These are phyloP conservation scores for Alectura lathami DNA, from an alignment of 2,113 vertebrate species.

Conservation along the genomic window DNA sequence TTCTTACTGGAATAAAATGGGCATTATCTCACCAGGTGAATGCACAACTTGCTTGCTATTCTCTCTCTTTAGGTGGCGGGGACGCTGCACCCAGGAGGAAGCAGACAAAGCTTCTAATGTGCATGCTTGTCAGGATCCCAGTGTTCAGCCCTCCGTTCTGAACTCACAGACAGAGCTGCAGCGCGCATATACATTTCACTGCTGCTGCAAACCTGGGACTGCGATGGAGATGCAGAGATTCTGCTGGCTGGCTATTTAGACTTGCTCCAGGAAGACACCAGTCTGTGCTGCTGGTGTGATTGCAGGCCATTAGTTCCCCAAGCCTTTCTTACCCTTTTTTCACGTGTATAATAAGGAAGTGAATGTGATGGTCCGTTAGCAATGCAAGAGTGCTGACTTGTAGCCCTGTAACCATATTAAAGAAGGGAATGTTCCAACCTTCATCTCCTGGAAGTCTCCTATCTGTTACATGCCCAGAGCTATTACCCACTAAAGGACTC, in stretches of 20 bases:
- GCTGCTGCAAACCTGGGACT: not conserved
- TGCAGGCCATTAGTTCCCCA: not conserved
- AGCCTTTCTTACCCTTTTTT: not conserved
- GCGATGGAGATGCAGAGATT: rapidly evolving
- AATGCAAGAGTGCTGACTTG: conserved; percentile 25
- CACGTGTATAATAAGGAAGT: not conserved
- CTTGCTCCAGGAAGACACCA: not conserved
- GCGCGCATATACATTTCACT: rapidly evolving
- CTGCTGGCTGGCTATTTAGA: not conserved
- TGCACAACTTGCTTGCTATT: not conserved
- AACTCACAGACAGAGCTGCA: rapidly evolving
- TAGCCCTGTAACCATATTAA: not conserved
- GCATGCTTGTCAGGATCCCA: rapidly evolving
- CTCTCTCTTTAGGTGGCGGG: not conserved
- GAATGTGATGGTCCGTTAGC: not conserved
- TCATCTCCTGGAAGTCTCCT: conserved; percentile 37
- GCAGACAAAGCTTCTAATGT: not conserved
- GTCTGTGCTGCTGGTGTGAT: not conserved
- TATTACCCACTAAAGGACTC: conserved; percentile 55
- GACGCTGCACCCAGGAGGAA: not conserved
- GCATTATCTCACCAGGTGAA: conserved; percentile 76
- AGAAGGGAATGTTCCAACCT: conserved; percentile 27
- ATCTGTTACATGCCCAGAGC: conserved; percentile 39
- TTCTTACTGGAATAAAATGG: conserved; percentile 76
- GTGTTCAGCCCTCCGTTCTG: not conserved